Base-by-base conservation (phyloP, 1,140 invertebrate species). In the Drosophila lacertosa region DNA sequence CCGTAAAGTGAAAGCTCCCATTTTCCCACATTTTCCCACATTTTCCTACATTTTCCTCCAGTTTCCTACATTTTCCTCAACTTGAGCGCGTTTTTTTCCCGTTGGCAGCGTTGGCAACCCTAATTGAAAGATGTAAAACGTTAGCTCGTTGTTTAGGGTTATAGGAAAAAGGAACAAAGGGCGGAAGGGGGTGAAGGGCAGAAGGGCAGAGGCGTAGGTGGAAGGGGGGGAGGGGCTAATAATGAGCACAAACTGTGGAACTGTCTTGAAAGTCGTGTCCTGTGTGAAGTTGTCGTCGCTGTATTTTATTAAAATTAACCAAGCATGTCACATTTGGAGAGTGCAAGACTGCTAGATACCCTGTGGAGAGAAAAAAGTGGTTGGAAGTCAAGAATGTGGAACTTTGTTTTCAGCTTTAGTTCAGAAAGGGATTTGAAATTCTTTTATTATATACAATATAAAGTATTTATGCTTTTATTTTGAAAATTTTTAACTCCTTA, bases 91-190 rank as follows among this genome's bases (percentile, higher is more conserved):
- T 22, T 22, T 24, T 15, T 24, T 13, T 26, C 32, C 11, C 32
- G 4, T n/a, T 16, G 22, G 48, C 26, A 18, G 20, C 40, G 29
- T 26, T 57, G 60, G 51, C 59, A 72, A 59, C 74, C 57, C 77
- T 76, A 67, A 80, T 80, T 81, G 74, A 42, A 63, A 74, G 77
- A 75, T 66, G 75, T 80, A 80, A 79, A 80, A 60, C 71, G 77
- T 71, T 80, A 71, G 71, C 77, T 75, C 58, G 62, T 70, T 79
- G 70, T 53, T 57, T 39, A 29, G 24, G 13, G 55, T 22, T 35
- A 35, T 22, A 39, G 44, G 35, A 59, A 16, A 4, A 6, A 9
- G 20, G 26, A 0, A 4, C 24, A 26, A 26, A 6, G 24, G 24
- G 24, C n/a, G n/a, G n/a, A n/a, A 2, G 1, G 11, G 20, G 10